phyloP scores from a whole-genome alignment of 2,113 vertebrate genomes.

The Nannobrachium achirus region DNA sequence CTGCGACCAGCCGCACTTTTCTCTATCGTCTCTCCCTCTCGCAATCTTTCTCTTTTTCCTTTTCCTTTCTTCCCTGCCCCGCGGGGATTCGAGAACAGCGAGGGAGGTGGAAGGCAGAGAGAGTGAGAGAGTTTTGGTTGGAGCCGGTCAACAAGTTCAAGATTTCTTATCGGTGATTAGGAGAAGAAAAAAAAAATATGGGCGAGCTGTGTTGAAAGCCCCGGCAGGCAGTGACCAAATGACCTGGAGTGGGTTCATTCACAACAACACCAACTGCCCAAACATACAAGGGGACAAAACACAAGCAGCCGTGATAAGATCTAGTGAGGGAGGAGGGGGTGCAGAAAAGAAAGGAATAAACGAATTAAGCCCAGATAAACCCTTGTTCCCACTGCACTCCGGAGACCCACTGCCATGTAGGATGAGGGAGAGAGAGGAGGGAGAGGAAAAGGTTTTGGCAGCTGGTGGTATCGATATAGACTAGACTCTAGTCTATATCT shows the following conservation, averaged over 20 bases:
- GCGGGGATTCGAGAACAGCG: constrained; percentile 46
- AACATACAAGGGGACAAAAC: constrained; percentile 13
- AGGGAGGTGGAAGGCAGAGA: background rate
- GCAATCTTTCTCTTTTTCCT: constrained; percentile 29
- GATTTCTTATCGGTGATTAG: constrained; percentile 34
- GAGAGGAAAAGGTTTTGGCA: constrained; percentile 18
- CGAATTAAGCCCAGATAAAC: constrained; percentile 67
- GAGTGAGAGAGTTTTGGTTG: background rate
- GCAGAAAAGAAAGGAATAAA: constrained; percentile 59
- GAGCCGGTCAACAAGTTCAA: constrained; percentile 48
- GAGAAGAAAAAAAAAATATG: constrained; percentile 31
- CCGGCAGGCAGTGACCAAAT: constrained; percentile 47
- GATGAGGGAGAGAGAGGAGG: constrained; percentile 13
- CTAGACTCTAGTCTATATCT: no score
- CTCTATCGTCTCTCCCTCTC: constrained; percentile 31
- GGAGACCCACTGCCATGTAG: constrained; percentile 46
- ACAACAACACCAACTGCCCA: constrained; percentile 42
- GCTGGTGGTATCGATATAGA: no score
- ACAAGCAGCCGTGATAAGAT: constrained; percentile 56
- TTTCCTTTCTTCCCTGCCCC: constrained; percentile 39
- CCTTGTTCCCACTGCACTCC: constrained; percentile 55
- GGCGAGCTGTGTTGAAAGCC: constrained; percentile 41
- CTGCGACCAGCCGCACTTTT: constrained; percentile 41
- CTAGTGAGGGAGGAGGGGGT: constrained; percentile 17
- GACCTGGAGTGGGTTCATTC: constrained; percentile 65